Conservation (phyloP, 2,797 vertebrate species). For the Premnoplex brunnescens region DNA sequence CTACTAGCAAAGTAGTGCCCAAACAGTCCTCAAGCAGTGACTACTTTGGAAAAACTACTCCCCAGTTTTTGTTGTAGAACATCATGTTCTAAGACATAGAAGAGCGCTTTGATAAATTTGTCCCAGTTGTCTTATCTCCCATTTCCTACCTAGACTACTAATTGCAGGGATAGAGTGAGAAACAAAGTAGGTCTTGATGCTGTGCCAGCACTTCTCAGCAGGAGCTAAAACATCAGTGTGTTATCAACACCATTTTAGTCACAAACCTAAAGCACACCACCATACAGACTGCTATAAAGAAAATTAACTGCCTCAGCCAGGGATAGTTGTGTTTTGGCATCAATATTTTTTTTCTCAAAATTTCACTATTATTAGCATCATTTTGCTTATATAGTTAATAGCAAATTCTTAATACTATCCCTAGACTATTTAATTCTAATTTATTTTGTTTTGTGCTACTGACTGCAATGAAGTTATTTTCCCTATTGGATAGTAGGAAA, state of each 20-base stretch:
- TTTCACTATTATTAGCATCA: neutral
- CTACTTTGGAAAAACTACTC: neutral
- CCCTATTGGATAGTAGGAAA: neutral
- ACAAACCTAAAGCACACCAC: neutral
- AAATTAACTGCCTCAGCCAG: neutral
- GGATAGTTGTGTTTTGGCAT: accelerated
- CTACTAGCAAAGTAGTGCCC: neutral
- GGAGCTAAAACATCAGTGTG: neutral
- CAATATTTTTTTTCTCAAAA: neutral
- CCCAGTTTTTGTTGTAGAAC: neutral
- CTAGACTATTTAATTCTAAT: neutral
- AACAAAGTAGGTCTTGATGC: neutral
- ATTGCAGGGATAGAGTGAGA: neutral
- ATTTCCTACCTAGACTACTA: neutral
- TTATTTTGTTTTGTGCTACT: neutral
- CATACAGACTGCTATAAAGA: neutral
- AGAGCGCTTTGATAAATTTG: neutral
- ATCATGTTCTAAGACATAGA: neutral
- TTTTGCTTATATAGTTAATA: neutral
- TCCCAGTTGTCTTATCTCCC: neutral
- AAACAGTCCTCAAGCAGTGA: neutral
- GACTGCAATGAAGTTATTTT: neutral
- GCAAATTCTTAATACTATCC: neutral
- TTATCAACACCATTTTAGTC: neutral
- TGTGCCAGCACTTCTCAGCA: neutral